These are phyloP conservation scores for Halichoeres trimaculatus DNA, from an alignment of 2,113 vertebrate species.

Conservation along the genomic window DNA sequence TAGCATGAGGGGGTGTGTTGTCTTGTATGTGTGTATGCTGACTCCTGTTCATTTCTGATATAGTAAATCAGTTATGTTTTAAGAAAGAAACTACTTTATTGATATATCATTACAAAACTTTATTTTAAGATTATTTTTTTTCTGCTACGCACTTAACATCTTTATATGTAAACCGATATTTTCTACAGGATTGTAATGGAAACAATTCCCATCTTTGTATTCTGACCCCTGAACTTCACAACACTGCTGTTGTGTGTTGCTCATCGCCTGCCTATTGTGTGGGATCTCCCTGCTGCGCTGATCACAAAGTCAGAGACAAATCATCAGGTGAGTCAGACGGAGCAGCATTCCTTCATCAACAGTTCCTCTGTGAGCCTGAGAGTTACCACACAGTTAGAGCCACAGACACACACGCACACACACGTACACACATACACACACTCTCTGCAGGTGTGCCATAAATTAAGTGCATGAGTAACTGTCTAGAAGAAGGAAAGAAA, in stretches of 20 bases:
- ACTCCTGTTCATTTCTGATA: conserved; percentile 20
- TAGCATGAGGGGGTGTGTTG: conserved; percentile 33
- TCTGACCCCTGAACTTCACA: conserved; percentile 10
- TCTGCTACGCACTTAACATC: neutral
- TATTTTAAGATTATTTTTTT: neutral
- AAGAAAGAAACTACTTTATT: neutral
- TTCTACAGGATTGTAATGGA: neutral
- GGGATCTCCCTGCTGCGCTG: conserved; percentile 58
- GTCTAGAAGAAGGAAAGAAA: conserved; percentile 58
- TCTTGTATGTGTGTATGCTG: conserved; percentile 23
- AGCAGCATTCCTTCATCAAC: conserved; percentile 75
- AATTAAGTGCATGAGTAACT: conserved; percentile 82
- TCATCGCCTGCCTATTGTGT: conserved; percentile 53
- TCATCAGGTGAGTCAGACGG: conserved; percentile 80
- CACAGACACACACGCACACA: conserved; percentile 35
- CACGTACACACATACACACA: conserved; percentile 37
- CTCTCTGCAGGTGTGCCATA: conserved; percentile 78
- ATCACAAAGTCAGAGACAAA: conserved; percentile 69
- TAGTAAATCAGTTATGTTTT: conserved; percentile 11
- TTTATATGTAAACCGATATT: neutral
- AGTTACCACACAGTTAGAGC: conserved; percentile 60
- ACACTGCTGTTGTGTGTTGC: conserved; percentile 35
- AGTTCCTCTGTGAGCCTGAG: conserved; percentile 54
- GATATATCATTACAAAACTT: neutral
- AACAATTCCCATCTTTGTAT: conserved; percentile 8